These are phyloP conservation scores for Drosophila santomea DNA, from an alignment of 1,140 invertebrate species.

Conservation along the genomic window DNA sequence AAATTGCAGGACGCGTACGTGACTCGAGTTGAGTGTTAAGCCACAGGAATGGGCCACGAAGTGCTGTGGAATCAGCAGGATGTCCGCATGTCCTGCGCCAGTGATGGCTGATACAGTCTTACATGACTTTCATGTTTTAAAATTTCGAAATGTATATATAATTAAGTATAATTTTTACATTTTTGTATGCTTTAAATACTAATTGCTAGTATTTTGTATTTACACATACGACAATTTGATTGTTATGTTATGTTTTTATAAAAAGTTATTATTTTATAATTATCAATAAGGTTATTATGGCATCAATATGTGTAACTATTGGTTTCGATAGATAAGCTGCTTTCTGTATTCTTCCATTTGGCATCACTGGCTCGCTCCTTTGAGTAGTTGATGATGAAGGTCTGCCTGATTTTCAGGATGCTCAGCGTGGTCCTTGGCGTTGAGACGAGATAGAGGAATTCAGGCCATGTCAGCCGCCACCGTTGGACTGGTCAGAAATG, in stretches of 20 bases:
- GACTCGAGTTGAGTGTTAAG: slow-evolving; percentile 67
- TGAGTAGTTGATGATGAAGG: slow-evolving; percentile 41
- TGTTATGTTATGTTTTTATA: too few species aligned
- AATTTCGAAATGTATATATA: too few species aligned
- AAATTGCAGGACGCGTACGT: slow-evolving; percentile 61
- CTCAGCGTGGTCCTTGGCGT: slow-evolving; percentile 40
- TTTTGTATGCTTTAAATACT: too few species aligned
- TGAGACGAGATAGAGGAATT: slow-evolving; percentile 31
- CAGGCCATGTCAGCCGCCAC: slow-evolving; percentile 22
- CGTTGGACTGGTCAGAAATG: slow-evolving; percentile 35
- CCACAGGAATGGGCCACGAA: slow-evolving; percentile 41
- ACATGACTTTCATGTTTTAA: too few species aligned
- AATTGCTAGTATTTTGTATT: too few species aligned
- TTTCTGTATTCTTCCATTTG: not conserved
- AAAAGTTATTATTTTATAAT: too few species aligned
- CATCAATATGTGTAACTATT: not conserved
- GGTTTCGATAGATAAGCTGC: not conserved
- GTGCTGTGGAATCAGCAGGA: slow-evolving; percentile 39
- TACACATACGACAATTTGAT: too few species aligned
- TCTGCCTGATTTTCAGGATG: slow-evolving; percentile 20
- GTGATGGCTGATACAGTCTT: not conserved
- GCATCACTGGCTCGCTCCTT: slow-evolving; percentile 12
- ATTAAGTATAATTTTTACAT: too few species aligned
- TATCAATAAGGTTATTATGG: not conserved
- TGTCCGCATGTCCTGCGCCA: slow-evolving; percentile 18